Conservation (phyloP, 2,113 vertebrate genomes). For the Pollachius pollachius region DNA sequence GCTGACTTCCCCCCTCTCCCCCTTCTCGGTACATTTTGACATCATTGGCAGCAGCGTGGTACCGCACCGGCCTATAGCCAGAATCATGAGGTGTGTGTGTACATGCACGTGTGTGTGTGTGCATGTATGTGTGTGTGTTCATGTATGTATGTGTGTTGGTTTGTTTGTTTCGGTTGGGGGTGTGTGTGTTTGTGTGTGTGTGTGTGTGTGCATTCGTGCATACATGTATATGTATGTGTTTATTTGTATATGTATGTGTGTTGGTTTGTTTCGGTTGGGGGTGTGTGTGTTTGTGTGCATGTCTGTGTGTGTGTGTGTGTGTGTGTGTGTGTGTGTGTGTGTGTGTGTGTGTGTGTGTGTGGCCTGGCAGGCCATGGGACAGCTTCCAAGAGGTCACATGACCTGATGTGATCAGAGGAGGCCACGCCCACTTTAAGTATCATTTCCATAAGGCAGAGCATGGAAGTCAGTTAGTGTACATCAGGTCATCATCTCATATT, state of each 20-base stretch:
- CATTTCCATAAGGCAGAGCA: slow-evolving; percentile 69
- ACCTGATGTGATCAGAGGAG: slow-evolving; percentile 19
- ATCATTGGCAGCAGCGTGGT: slow-evolving; percentile 74
- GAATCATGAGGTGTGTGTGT: slow-evolving; percentile 12
- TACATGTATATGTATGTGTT: not conserved
- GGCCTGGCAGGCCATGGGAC: slow-evolving; percentile 47
- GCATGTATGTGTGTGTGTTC: not conserved
- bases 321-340: not conserved
- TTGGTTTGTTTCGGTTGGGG: no score
- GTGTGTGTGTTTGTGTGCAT: not conserved
- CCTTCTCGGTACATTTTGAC: slow-evolving; percentile 72
- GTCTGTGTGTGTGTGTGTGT: slow-evolving; percentile 22
- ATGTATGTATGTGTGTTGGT: not conserved
- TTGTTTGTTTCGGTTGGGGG: slow-evolving; percentile 15
- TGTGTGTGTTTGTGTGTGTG: no score
- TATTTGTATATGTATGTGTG: not conserved
- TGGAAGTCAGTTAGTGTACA: slow-evolving; percentile 53
- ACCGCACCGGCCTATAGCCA: slow-evolving; percentile 6
- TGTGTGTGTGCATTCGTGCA: not conserved
- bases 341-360: no score
- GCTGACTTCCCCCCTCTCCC: slow-evolving; percentile 43
- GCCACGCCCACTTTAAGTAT: slow-evolving; percentile 24
- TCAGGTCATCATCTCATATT: slow-evolving; percentile 31
- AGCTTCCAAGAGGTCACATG: slow-evolving; percentile 54
- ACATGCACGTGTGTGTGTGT: not conserved